Evolutionary conservation across 1,140 invertebrate genomes (phyloP).

Genomic region (Lasioglossum baleicum): DNA sequence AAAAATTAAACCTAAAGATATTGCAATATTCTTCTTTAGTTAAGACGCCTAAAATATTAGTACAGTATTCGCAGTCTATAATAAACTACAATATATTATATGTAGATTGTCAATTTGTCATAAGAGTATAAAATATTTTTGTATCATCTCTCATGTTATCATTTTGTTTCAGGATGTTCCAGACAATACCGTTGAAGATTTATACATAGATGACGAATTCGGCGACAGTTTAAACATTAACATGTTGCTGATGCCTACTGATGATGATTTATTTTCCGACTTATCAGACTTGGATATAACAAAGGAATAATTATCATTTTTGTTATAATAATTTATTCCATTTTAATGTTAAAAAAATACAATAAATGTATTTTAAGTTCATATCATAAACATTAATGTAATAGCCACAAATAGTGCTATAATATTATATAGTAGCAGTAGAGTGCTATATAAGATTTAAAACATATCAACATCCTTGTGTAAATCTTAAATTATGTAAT

Average conservation of each 20-base stretch:
- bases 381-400: conserved; percentile 46
- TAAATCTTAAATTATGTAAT: conserved; percentile 43
- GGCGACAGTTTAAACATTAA: conserved; percentile 67
- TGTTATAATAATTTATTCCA: conserved; percentile 50
- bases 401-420: not conserved
- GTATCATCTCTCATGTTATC: not conserved
- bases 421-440: not conserved
- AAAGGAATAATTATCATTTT: not conserved
- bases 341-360: conserved; percentile 35
- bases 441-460: conserved; percentile 23
- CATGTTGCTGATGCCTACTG: conserved; percentile 59
- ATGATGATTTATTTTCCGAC: conserved; percentile 60
- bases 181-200: conserved; percentile 63
- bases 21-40: no score
- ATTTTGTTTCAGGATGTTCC: conserved; percentile 54
- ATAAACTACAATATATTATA: no score
- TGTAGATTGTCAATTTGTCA: no score
- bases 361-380: conserved; percentile 39
- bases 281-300: conserved; percentile 47
- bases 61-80: no score
- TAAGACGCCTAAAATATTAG: no score
- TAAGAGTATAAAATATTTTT: no score
- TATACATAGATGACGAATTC: conserved; percentile 74
- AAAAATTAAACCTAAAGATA: no score
- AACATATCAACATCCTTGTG: conserved; percentile 22